Base-by-base conservation (phyloP, 2,888 invertebrate genomes). In the Napeogenes sylphis region DNA sequence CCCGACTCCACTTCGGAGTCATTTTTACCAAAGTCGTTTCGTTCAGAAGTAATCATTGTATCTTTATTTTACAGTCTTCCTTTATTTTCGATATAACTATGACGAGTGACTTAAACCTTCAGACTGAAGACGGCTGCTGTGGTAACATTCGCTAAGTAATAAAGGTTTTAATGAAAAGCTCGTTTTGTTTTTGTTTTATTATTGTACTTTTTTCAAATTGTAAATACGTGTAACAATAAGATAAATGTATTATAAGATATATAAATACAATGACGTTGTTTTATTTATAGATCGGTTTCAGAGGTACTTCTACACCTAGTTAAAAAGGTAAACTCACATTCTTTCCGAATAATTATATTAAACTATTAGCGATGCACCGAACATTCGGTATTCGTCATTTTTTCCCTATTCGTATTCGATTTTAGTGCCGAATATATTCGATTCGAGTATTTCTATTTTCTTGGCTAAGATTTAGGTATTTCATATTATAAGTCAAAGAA, bases 181-280 rank as follows among this genome's bases (percentile, higher is more conserved):
- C 85, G 81, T 76, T 77, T 83, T 84, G 83, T 86, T 87, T 79
- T 84, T 83, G 82, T 88, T 87, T 51, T 84, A 85, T 80, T 81
- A 82, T 78, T 87, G 80, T 86, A 84, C 75, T 79, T 81, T 83
- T 85, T 84, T 85, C 76, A 78, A 77, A 79, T 69, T 90, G 90
- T 90, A 90, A 85, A 90, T 90, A 87, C 78, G 73, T 83, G 77
- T 85, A 87, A 80, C 79, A 74, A 73, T 87, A 87, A 87, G 75
- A 85, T 85, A 85, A 80, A 78, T 90, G 84, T 87, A 87, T 84
- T 83, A 87, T 89, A 90, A 87, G 87, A 89, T 85, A 89, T 51
- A 89, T 87, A 87, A 87, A 85, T 84, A 82, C 77, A 78, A 72
- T 74, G 68, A 64, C 63, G 68, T 74, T 61, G 73, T 83, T 78